A percentile compares a stretch with the other conserved stretches of the same genome.
These are phyloP conservation scores for Patiria miniata DNA, from an alignment of 35 echinoderm and acorn worm species.

Conservation along the genomic window DNA sequence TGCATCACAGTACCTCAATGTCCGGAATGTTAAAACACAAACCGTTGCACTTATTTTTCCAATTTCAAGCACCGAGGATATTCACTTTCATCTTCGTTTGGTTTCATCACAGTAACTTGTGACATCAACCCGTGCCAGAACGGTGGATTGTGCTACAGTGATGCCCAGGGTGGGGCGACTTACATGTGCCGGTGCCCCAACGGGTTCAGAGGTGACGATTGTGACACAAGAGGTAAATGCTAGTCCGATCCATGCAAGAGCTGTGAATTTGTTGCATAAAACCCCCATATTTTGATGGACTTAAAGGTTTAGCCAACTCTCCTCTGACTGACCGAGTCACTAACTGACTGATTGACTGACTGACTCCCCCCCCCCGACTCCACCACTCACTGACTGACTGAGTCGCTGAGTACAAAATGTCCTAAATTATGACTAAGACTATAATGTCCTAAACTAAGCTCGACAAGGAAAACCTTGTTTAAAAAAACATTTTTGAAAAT, in stretches of 20 bases:
- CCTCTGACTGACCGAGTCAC: not conserved
- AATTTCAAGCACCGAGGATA: too few relatives aligned
- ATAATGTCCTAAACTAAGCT: too few relatives aligned
- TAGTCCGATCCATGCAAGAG: too few relatives aligned
- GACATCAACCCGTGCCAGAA: not conserved
- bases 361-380: not conserved
- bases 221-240: conserved; percentile 4
- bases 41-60: too few relatives aligned
- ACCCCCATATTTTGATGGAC: not conserved
- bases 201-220: not conserved
- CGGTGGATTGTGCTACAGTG: not conserved
- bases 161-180: not conserved
- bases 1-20: too few relatives aligned
- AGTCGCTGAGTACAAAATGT: not conserved
- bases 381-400: not conserved
- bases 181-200: conserved; percentile 8
- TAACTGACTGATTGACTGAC: too few relatives aligned
- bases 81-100: not conserved
- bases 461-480: too few relatives aligned
- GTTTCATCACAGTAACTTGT: not conserved
- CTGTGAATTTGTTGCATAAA: too few relatives aligned
- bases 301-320: not conserved
- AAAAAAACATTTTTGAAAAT: too few relatives aligned
- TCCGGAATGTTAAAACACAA: too few relatives aligned
- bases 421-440: too few relatives aligned